Base-by-base conservation (phyloP, 2,113 vertebrate species). In the Pelusios castaneus region DNA sequence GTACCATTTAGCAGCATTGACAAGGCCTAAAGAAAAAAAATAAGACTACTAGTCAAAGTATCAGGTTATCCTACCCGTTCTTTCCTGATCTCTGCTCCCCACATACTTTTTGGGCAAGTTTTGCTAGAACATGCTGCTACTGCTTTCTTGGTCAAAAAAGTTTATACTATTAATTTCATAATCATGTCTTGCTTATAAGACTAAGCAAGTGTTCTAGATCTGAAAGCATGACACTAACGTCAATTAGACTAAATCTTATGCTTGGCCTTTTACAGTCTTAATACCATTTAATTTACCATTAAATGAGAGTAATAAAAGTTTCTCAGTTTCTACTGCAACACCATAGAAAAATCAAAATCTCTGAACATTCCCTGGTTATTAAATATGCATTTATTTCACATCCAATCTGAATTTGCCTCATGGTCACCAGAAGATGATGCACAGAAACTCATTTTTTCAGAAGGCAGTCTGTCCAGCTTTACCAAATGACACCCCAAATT, bases 1-100 rank as follows among this genome's bases (percentile, higher is more conserved):
- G 99, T 99, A 98, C 99, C 99, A 98, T 99, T 99, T 98, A 99
- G 99, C 99, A 99, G 99, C 99, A 99, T 99, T 89, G 99, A 99
- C 95, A 99, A 98, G 97, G 99, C 99, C 99, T 99, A 95, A 84
- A 97, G 96, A 47, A 87, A 97, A 91, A 96, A 88, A 77, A 97
- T 95, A 79, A 97, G 91, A 97, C 91, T 85, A 31, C 56, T 93
- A 92, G 92, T 97, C 80, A 96, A 96, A 84, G 84, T 93, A 90
- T 52, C 96, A 82, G 82, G 84, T 90, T 17, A 95, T 3, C 13
- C 73, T 21, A 83, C 76, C 49, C 87, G 41, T 51, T 82, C 4
- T 43, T 13, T 25, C 82, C 90, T 10, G n/a, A 24, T 29, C 92
- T 85, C 49, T 63, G 82, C 56, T 38, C 81, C 76, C 56, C 81